Base-by-base conservation (phyloP, 2,888 invertebrate genomes). In the Clostera curtula region DNA sequence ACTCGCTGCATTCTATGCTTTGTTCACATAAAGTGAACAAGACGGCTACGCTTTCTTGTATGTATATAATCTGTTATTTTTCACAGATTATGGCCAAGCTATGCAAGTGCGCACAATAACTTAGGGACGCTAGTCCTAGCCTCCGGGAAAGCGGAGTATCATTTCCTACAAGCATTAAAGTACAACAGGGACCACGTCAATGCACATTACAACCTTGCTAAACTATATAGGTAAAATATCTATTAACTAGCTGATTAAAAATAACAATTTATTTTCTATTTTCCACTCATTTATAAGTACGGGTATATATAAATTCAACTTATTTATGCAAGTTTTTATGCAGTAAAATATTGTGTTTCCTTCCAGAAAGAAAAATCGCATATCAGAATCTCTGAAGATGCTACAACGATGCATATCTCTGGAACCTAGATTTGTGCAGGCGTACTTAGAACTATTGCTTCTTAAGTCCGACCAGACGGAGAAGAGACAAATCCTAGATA, bases 101-200 rank as follows among this genome's bases (percentile, higher is more conserved):
- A 95, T 64, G 92, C 94, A 4, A 93, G 93, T 56, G 93, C 94
- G 1, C 93, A 93, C 75, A 94, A 95, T 69, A 95, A 95, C 73
- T 85, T 95, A 24, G 95, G 93, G 11, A 94, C 93, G 1, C 67
- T 95, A 40, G 87, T 93, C 47, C 79, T 85, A 33, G 89, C 90
- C 25, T 79, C 85, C 3, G 86, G 86, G 1, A 86, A 89, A 43
- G 93, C 94, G 0, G 93, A 93, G 58, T 77, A 85, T 36, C 93
- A 93, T 65, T 95, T 93, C 76, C 76, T 90, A 38, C 87, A 89
- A 23, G 91, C 93, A 4, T 88, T 92, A 43, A 84, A 87, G 38
- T 89, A 91, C 57, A 90, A 91, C 47, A 86, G 90, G 2, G 88
- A 89, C 37, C 94, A 95, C 60, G 90, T 92, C 28, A 92, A 93